Evolutionary conservation across 2,113 vertebrate genomes (phyloP).

Genomic region (Pyxicephalus adspersus): DNA sequence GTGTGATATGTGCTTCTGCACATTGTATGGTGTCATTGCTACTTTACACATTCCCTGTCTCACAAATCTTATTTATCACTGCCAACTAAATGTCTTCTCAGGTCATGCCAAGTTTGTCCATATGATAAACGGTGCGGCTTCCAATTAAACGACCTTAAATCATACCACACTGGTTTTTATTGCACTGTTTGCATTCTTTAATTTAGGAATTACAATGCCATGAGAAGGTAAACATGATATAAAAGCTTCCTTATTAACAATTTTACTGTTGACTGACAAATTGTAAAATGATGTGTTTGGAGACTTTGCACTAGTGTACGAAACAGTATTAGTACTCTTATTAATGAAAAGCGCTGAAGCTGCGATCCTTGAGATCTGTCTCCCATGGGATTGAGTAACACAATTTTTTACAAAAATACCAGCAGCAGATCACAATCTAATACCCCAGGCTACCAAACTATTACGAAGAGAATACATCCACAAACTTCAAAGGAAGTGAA

Average conservation of each 20-base stretch:
- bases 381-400: background rate
- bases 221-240: background rate
- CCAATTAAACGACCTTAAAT: no score
- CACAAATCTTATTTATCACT: no score
- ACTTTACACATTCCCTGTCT: no score
- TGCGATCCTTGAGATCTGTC: background rate
- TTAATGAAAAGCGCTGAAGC: background rate
- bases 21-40: no score
- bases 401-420: background rate
- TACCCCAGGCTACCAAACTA: constrained; percentile 16
- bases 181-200: no score
- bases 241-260: background rate
- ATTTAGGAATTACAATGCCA: background rate
- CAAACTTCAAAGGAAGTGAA: background rate
- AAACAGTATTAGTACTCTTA: constrained; percentile 3
- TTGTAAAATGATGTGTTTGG: no score
- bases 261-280: background rate
- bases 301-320: background rate
- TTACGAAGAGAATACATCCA: background rate
- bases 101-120: no score
- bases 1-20: no score
- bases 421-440: background rate
- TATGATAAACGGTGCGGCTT: no score
- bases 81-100: no score
- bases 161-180: no score